These are phyloP conservation scores for Ips nitidus DNA, from an alignment of 1,140 invertebrate genomes.

Conservation along the genomic window DNA sequence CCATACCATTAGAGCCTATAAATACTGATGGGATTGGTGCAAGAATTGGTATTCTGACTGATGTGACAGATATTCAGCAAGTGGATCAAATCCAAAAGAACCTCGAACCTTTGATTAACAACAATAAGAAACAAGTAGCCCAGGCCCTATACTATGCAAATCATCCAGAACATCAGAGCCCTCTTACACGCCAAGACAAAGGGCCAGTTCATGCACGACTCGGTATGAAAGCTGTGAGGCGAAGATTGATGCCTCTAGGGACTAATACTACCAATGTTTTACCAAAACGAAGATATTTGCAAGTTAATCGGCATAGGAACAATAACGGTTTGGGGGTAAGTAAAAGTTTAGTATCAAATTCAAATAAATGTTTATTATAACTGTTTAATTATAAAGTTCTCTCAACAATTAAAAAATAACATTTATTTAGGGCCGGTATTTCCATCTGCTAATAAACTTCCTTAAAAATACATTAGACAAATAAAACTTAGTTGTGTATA, in stretches of 20 bases:
- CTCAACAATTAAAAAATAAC: too few species aligned
- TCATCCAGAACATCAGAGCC: conserved; percentile 13
- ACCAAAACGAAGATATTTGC: conserved; percentile 10
- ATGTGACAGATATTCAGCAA: too few species aligned
- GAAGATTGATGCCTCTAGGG: conserved; percentile 18
- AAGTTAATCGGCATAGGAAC: background rate
- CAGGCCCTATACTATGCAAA: conserved; percentile 22
- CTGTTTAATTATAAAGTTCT: background rate
- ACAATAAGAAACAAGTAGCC: conserved; percentile 15
- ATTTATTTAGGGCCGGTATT: too few species aligned
- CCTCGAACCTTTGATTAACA: conserved; percentile 18
- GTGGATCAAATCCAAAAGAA: background rate
- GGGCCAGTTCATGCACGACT: conserved; percentile 19
- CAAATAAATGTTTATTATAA: background rate
- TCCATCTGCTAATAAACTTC: too few species aligned
- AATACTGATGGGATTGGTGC: too few species aligned
- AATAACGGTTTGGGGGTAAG: background rate
- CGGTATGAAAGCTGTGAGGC: conserved; percentile 16
- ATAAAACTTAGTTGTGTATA: too few species aligned
- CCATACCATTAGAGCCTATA: too few species aligned
- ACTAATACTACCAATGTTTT: conserved; percentile 21
- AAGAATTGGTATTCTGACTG: too few species aligned
- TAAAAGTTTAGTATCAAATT: background rate
- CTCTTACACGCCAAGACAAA: conserved; percentile 1
- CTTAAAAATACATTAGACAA: too few species aligned